Conservation (phyloP, 2,797 vertebrate genomes). For the Chrosomus eos region DNA sequence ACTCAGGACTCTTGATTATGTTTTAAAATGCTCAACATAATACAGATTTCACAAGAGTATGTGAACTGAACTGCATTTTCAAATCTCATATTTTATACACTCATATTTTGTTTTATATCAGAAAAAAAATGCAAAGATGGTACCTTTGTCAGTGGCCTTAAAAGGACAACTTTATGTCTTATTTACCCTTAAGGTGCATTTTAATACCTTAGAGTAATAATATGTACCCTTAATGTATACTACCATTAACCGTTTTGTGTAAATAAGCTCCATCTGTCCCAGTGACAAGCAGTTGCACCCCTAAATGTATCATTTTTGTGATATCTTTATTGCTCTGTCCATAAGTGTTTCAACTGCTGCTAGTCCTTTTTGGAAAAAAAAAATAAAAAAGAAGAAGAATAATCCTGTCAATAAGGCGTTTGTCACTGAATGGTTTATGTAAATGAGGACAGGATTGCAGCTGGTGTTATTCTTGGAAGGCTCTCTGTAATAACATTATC, state of each 20-base stretch:
- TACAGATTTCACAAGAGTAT: background rate
- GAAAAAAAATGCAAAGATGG: background rate
- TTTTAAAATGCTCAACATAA: background rate
- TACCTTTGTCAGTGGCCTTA: background rate
- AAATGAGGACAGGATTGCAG: background rate
- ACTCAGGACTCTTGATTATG: background rate
- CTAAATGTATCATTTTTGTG: background rate
- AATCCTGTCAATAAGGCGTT: background rate
- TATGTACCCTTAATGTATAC: background rate
- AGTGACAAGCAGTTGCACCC: background rate
- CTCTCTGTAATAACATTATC: background rate
- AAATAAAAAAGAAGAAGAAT: background rate
- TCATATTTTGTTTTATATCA: no score
- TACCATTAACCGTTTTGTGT: background rate
- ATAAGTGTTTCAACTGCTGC: background rate
- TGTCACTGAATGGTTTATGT: background rate
- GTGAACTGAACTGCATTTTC: background rate
- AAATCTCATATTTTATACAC: background rate
- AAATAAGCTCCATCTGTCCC: background rate
- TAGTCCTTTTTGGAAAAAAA: background rate
- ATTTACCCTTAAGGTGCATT: background rate
- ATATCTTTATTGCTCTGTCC: background rate
- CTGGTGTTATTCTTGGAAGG: constrained; percentile 1
- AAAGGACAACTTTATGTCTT: background rate
- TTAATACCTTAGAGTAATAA: background rate